These are phyloP conservation scores for Oscheius sp. DNA, from an alignment of 2,888 invertebrate species.

Conservation along the genomic window DNA sequence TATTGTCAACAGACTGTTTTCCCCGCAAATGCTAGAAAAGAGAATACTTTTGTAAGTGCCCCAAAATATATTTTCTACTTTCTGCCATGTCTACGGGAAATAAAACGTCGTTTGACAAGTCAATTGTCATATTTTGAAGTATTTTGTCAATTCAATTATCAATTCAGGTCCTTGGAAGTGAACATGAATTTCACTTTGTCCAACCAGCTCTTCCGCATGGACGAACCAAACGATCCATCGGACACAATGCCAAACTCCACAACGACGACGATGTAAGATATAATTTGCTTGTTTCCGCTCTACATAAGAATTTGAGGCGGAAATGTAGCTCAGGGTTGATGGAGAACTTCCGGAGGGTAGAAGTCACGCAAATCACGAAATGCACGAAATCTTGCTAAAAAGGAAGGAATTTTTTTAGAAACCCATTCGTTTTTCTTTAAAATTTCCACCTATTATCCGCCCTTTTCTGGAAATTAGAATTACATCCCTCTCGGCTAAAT, in stretches of 20 bases:
- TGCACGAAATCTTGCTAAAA: neutral
- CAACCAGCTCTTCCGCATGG: slow-evolving; percentile 90
- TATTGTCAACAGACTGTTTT: too few relatives aligned
- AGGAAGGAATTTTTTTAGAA: neutral
- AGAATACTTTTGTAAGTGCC: too few relatives aligned
- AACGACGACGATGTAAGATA: slow-evolving; percentile 84
- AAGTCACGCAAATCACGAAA: slow-evolving; percentile 11
- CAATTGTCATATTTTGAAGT: too few relatives aligned
- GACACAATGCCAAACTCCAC: slow-evolving; percentile 86
- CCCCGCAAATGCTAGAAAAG: too few relatives aligned
- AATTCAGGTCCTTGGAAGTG: slow-evolving; percentile 89
- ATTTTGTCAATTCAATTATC: too few relatives aligned
- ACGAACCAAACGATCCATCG: slow-evolving; percentile 85
- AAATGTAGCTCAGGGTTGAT: neutral
- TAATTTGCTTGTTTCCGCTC: neutral
- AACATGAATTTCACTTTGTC: slow-evolving; percentile 90
- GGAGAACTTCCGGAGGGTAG: slow-evolving; percentile 2
- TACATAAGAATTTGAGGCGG: neutral
- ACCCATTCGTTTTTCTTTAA: neutral
- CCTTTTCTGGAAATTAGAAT: neutral
- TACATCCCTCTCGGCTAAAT: slow-evolving; percentile 9
- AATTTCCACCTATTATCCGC: too few relatives aligned
- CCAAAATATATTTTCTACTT: too few relatives aligned
- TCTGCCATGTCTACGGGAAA: too few relatives aligned
- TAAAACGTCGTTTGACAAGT: too few relatives aligned